A percentile compares a stretch with the other conserved stretches of the same genome.
phyloP scores from a whole-genome alignment of 2,888 invertebrate species.

The Lepidochrysops patricia region DNA sequence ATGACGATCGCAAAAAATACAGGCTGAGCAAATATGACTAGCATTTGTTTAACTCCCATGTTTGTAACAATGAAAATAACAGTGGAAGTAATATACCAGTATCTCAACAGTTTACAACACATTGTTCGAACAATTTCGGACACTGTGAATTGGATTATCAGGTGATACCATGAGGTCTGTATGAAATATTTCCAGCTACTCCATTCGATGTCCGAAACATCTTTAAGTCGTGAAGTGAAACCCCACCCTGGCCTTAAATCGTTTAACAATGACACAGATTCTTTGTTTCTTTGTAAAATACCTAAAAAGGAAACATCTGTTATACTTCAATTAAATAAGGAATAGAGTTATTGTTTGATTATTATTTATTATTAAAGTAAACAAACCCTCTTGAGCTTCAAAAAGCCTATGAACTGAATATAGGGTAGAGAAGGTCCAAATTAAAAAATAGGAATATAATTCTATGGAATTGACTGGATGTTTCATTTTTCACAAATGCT shows the following conservation, averaged over 20 bases:
- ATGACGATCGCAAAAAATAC: constrained; percentile 61
- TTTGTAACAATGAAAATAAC: constrained; percentile 55
- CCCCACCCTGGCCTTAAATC: constrained; percentile 76
- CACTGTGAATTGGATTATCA: constrained; percentile 68
- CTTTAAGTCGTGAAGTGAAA: constrained; percentile 71
- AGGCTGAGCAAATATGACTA: constrained; percentile 73
- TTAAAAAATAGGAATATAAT: constrained; percentile 55
- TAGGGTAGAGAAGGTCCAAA: constrained; percentile 72
- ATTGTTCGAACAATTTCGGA: constrained; percentile 63
- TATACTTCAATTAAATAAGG: background rate
- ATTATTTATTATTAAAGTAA: too few species aligned
- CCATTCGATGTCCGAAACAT: constrained; percentile 84
- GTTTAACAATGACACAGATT: constrained; percentile 32
- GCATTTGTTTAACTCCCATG: constrained; percentile 64
- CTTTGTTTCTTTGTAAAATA: constrained; percentile 37
- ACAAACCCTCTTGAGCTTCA: constrained; percentile 67
- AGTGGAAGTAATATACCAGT: constrained; percentile 72
- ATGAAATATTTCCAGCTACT: constrained; percentile 75
- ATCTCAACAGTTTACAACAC: constrained; percentile 44
- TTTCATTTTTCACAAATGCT: constrained; percentile 33
- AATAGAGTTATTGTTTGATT: background rate
- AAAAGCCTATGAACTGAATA: constrained; percentile 74
- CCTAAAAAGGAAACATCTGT: constrained; percentile 36
- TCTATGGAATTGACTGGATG: constrained; percentile 44
- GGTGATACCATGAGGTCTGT: constrained; percentile 67